These are phyloP conservation scores for Macroglossus sobrinus DNA, from an alignment of 2,113 vertebrate genomes.

Conservation along the genomic window DNA sequence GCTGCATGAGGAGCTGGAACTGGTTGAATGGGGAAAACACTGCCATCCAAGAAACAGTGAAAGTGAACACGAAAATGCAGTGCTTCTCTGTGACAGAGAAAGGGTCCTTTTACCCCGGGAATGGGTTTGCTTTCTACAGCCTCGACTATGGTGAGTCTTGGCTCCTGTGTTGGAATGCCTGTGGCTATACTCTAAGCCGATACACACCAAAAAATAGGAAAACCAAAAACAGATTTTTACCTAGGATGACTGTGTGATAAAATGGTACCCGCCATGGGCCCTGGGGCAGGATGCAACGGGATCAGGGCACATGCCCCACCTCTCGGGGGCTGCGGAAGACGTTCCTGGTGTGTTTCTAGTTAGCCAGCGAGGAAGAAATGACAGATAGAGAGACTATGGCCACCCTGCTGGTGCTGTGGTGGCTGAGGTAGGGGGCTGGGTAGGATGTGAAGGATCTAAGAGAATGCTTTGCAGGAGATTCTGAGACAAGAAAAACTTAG, in stretches of 20 bases:
- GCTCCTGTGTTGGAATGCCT: rapidly evolving
- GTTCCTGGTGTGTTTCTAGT: not conserved
- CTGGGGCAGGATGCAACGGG: too few species aligned
- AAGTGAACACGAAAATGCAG: slow-evolving; percentile 92
- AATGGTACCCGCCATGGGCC: too few species aligned
- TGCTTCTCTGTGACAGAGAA: slow-evolving; percentile 88
- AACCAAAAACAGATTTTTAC: too few species aligned
- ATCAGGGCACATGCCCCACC: not conserved
- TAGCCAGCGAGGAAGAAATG: not conserved
- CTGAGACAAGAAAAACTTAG: not conserved
- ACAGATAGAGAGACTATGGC: rapidly evolving
- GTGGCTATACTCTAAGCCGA: not conserved
- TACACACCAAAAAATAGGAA: rapidly evolving
- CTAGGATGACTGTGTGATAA: not conserved
- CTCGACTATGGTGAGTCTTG: slow-evolving; percentile 85
- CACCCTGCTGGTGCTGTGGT: not conserved
- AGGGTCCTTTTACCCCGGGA: slow-evolving; percentile 92
- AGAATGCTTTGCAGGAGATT: not conserved
- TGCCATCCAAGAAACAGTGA: slow-evolving; percentile 91
- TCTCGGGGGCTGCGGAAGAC: not conserved
- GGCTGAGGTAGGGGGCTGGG: not conserved
- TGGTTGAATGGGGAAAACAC: slow-evolving; percentile 94
- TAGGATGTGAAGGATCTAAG: rapidly evolving
- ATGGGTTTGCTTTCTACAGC: slow-evolving; percentile 90
- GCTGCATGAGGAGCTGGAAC: slow-evolving; percentile 94